Evolutionary conservation across 2,113 vertebrate species (phyloP).

Genomic region (Zingel zingel): DNA sequence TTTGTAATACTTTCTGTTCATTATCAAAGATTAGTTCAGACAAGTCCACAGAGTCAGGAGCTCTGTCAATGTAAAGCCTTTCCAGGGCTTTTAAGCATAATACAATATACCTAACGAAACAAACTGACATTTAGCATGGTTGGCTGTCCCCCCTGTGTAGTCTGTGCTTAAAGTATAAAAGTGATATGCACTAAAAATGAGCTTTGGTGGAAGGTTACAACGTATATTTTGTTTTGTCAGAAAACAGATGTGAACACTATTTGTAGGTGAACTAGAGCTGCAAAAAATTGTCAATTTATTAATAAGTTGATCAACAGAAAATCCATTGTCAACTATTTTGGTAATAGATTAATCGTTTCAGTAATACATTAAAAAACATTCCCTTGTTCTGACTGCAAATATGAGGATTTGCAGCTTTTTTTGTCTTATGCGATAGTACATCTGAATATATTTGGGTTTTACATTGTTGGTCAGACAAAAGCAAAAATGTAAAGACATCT

Average conservation of each 20-base stretch:
- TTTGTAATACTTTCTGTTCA: not conserved
- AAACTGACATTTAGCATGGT: not conserved
- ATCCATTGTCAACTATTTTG: not conserved
- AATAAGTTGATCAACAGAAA: not conserved
- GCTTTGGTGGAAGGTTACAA: not conserved
- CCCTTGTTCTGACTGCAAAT: not conserved
- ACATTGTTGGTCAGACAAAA: not conserved
- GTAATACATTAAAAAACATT: not conserved
- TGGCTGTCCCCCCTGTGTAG: not conserved
- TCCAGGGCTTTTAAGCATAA: not conserved
- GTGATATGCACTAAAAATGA: not conserved
- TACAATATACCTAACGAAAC: not conserved
- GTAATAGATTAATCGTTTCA: not conserved
- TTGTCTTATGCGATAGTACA: not conserved
- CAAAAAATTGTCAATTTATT: not conserved
- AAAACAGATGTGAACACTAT: not conserved
- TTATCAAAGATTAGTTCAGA: not conserved
- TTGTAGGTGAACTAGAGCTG: not conserved
- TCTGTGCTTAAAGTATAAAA: not conserved
- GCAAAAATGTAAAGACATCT: not conserved
- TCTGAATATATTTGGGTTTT: not conserved
- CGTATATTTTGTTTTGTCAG: not conserved
- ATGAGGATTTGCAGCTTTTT: not conserved
- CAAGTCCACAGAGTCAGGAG: not conserved
- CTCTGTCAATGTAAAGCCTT: not conserved